Evolutionary conservation across 2,797 vertebrate species (phyloP), one percentile per base, ranked within the genome.

Genomic region (Oreochromis grahami): DNA sequence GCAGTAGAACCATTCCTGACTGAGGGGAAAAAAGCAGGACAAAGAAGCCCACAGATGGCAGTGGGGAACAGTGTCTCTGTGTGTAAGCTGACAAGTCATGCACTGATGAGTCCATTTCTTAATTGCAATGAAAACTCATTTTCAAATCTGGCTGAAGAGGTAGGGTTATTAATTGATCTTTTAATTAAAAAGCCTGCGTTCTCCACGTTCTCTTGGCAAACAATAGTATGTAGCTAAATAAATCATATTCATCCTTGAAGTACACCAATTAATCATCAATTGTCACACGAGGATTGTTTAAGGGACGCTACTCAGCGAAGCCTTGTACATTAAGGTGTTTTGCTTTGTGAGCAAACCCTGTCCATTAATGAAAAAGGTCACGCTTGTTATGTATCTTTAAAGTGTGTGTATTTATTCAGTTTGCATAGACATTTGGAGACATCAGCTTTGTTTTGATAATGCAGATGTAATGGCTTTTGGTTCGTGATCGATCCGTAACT

Each of bases 21-120:
- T 89, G 90, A 95, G 94, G 38, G 6, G 15, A 0, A 91, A 88
- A 68, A 91, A 82, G 82, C 86, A 90, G 93, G 94, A 95, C 96
- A 96, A 95, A 95, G 95, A 94, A 93, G 86, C 90, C 87, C 87
- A 89, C 93, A 95, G 95, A 96, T 95, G 93, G 93, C 91, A 91
- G 85, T 90, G 86, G 86, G 89, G 95, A 96, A 93, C 91, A 89
- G 91, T 94, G 93, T 93, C 92, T 96, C 93, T 96, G 95, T 95
- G 94, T 95, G 93, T 95, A 96, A 94, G 95, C 95, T 95, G 96
- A 97, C 96, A 96, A 97, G 96, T 97, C 95, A 96, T 92, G 96
- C 95, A 95, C 95, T 95, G 96, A 96, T 97, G 96, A 96, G 94
- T 95, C 93, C 92, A 95, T 96, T 95, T 94, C 94, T 93, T 96